Base-by-base conservation (phyloP, 1,140 invertebrate genomes). In the Hylaeus anthracinus region DNA sequence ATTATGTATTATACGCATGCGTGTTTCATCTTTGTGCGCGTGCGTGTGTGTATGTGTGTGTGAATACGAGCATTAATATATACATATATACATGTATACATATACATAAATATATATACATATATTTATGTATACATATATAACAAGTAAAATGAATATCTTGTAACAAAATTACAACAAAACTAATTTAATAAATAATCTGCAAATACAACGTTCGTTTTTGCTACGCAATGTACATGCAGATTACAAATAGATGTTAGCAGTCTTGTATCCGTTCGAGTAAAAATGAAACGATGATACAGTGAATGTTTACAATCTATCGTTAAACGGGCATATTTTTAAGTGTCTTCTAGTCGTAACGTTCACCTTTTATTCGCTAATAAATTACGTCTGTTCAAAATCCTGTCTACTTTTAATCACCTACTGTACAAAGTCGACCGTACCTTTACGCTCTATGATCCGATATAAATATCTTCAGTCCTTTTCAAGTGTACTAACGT, bases 131-230 rank as follows among this genome's bases (percentile, higher is more conserved):
- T 39, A 53, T 74, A 43, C 88, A 84, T 87, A 85, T 87, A 86
- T 88, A 88, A 88, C 89, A 87, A 90, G 61, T 87, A 84, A 66
- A 82, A 81, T 79, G 88, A 84, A 86, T 73, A 79, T 75, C 89
- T 90, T 91, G 90, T 91, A 91, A 91, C 89, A 90, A 90, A 89
- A 90, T 84, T 87, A 87, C 85, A 75, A 89, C 83, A 86, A 74
- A 87, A 87, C 82, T 88, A 89, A 90, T 90, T 90, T 90, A 89
- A 90, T 88, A 89, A 90, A 90, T 86, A 89, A 89, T 78, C 75
- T 77, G 75, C 86, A 84, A 86, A 86, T 81, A 75, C 75, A 70
- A 82, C 45, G 60, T 73, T 78, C 58, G 12, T 51, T 63, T 45
- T 85, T 81, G 56, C 70, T 85, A 84, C 66, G 80, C 71, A 86